These are phyloP conservation scores for Myotis brandtii DNA, from an alignment of 2,113 vertebrate species.

Conservation along the genomic window DNA sequence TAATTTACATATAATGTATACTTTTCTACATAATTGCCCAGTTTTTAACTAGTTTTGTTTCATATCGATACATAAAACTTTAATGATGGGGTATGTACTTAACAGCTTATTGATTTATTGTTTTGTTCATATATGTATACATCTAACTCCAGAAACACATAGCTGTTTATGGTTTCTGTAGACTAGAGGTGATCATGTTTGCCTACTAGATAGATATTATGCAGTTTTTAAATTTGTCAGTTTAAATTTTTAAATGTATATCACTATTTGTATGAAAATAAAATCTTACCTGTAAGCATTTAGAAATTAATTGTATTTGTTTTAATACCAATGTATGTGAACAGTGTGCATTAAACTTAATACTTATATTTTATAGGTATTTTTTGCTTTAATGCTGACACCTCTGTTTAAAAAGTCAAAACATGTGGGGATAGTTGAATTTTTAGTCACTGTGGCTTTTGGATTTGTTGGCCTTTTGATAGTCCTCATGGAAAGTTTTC, in stretches of 20 bases:
- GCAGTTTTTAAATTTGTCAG: not conserved
- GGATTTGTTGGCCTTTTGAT: constrained; percentile 95
- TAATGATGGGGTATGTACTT: not conserved
- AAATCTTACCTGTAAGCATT: not conserved
- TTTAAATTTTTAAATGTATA: constrained; percentile 6
- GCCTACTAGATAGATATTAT: not conserved
- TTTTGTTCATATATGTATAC: not conserved
- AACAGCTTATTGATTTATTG: not conserved
- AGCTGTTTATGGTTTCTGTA: not conserved
- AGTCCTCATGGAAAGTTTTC: constrained; percentile 94
- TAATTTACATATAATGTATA: not conserved
- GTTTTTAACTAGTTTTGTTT: not conserved
- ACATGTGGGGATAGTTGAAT: constrained; percentile 95
- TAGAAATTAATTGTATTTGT: constrained; percentile 41
- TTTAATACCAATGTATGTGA: constrained; percentile 9
- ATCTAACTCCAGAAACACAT: not conserved
- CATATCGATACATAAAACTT: not conserved
- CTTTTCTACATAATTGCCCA: not conserved
- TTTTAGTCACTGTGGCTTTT: constrained; percentile 93
- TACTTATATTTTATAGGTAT: constrained; percentile 88
- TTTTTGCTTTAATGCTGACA: constrained; percentile 97
- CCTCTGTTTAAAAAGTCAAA: constrained; percentile 98
- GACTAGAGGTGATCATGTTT: not conserved
- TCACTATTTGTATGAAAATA: constrained; percentile 36
- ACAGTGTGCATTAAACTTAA: not conserved